A percentile compares a stretch with the other conserved stretches of the same genome.
These are phyloP conservation scores for Zalophus californianus DNA, from an alignment of 2,797 vertebrate species.

Conservation along the genomic window DNA sequence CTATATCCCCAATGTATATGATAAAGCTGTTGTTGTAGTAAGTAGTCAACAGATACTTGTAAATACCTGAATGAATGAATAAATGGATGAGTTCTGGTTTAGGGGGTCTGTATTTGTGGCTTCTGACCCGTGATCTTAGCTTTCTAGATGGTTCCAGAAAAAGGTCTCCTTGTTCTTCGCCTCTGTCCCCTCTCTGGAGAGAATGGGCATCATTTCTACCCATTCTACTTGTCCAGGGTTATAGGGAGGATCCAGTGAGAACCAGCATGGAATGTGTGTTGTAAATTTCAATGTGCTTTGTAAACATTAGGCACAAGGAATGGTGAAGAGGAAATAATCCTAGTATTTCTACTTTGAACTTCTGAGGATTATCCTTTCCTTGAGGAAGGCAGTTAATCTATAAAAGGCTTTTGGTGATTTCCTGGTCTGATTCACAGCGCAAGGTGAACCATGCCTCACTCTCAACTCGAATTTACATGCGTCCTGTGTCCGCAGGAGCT, in stretches of 20 bases:
- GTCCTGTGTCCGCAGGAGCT: background rate
- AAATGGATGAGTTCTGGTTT: background rate
- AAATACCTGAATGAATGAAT: background rate
- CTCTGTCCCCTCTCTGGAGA: background rate
- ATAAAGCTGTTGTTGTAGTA: background rate
- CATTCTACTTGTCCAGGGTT: background rate
- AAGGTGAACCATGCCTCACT: background rate
- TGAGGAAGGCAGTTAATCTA: constrained; percentile 50
- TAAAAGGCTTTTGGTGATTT: constrained; percentile 18
- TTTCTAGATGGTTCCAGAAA: background rate
- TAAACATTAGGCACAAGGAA: background rate
- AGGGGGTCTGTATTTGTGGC: background rate
- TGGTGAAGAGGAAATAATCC: background rate
- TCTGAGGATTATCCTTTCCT: background rate
- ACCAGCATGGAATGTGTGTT: background rate
- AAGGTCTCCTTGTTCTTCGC: background rate
- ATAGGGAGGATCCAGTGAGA: background rate
- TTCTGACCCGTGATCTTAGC: background rate
- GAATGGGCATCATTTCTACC: background rate
- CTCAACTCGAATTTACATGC: constrained; percentile 54
- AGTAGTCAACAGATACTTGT: background rate
- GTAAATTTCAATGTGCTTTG: background rate
- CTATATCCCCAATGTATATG: background rate
- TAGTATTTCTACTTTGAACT: constrained; percentile 35
- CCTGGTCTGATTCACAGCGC: constrained; percentile 49